phyloP scores from a whole-genome alignment of 1,140 invertebrate species.

The Brachionus sp. region DNA sequence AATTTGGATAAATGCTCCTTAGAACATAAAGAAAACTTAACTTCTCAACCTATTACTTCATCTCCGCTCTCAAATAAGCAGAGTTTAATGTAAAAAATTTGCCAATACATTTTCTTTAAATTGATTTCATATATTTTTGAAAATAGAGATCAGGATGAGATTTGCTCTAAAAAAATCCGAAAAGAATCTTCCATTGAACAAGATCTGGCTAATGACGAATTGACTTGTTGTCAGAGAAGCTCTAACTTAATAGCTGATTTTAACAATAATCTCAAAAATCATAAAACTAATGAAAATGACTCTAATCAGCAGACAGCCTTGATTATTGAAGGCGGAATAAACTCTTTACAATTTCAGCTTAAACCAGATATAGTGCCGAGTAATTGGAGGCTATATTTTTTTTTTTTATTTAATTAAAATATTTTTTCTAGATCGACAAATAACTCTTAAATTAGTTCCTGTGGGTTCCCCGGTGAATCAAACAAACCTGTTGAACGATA shows the following conservation, averaged over 20 bases:
- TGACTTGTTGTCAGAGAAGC: not conserved
- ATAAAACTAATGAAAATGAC: not conserved
- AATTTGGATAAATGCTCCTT: not conserved
- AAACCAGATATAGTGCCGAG: slow-evolving; percentile 13
- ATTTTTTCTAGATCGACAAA: slow-evolving; percentile 8
- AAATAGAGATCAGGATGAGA: not conserved
- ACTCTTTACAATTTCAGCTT: slow-evolving; percentile 20
- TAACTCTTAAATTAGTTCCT: slow-evolving; percentile 17
- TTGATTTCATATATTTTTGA: not conserved
- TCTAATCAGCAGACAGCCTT: not conserved
- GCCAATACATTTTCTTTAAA: not conserved
- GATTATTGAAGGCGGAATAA: slow-evolving; percentile 28
- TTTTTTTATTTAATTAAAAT: not conserved
- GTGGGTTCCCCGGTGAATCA: not conserved
- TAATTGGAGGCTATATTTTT: not conserved
- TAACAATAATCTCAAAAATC: slow-evolving; percentile 27
- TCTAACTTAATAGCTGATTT: not conserved
- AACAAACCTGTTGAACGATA: not conserved
- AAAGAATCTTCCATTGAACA: not conserved
- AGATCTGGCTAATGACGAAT: not conserved
- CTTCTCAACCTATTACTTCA: not conserved
- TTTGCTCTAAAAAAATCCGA: not conserved
- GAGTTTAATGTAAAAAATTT: not conserved
- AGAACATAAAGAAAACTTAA: slow-evolving; percentile 19
- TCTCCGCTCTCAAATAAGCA: not conserved